Percentiles rank a stretch among this genome's conserved stretches.
phyloP scores from a whole-genome alignment of 2,888 invertebrate genomes.

The Melanostoma mellinum region DNA sequence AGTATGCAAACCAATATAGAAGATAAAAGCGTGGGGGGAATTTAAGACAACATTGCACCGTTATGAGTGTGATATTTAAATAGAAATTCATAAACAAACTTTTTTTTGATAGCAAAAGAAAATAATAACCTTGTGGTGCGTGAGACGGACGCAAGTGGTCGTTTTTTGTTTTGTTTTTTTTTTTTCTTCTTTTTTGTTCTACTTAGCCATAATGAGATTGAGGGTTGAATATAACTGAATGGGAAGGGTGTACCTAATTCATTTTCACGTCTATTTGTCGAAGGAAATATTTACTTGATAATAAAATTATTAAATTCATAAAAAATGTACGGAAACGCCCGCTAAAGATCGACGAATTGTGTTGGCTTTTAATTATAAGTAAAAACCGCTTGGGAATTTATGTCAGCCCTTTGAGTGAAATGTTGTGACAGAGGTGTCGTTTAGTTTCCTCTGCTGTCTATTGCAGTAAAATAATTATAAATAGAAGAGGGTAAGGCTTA shows the following conservation, averaged over 20 bases:
- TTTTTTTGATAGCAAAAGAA: slow-evolving; percentile 10
- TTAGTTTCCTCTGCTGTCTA: not conserved
- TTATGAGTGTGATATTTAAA: slow-evolving; percentile 17
- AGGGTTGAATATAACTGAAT: slow-evolving; percentile 34
- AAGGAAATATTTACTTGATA: slow-evolving; percentile 41
- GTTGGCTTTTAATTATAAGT: slow-evolving; percentile 29
- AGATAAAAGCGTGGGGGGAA: slow-evolving; percentile 25
- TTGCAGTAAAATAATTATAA: slow-evolving; percentile 1
- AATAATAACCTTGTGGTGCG: not conserved
- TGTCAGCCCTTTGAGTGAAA: slow-evolving; percentile 19
- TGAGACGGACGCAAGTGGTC: slow-evolving; percentile 20
- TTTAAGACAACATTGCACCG: slow-evolving; percentile 14
- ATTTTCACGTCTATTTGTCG: slow-evolving; percentile 33
- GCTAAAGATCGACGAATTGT: slow-evolving; percentile 12
- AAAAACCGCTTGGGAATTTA: slow-evolving; percentile 32
- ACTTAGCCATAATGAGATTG: slow-evolving; percentile 8
- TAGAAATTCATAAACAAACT: slow-evolving; percentile 27
- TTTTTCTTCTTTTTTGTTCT: not conserved
- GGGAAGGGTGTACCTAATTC: not conserved
- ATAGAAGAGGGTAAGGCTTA: slow-evolving; percentile 31
- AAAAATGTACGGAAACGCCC: slow-evolving; percentile 3
- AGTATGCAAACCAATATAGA: slow-evolving; percentile 7
- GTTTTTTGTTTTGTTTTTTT: not conserved
- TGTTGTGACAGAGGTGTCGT: not conserved
- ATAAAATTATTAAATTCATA: slow-evolving; percentile 43